phyloP scores from a whole-genome alignment of 2,888 invertebrate genomes.

The Hirtodrosophila confusa region DNA sequence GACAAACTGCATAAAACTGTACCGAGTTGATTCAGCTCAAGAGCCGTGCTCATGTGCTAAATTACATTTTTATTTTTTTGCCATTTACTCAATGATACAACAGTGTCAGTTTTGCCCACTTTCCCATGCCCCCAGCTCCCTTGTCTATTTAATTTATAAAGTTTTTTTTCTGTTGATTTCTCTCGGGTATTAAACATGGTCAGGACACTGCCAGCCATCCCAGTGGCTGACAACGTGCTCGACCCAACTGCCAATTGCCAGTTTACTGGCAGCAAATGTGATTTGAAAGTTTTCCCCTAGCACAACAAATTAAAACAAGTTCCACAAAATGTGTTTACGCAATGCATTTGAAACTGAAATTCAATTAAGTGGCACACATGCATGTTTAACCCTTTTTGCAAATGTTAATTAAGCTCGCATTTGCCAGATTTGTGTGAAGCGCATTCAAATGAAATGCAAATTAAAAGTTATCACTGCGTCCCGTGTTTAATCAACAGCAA shows the following conservation, averaged over 20 bases:
- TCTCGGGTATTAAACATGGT: conserved; percentile 47
- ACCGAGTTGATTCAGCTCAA: conserved; percentile 4
- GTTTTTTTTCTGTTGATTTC: conserved; percentile 65
- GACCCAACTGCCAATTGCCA: conserved; percentile 28
- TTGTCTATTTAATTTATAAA: conserved; percentile 65
- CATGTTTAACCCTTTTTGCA: conserved; percentile 28
- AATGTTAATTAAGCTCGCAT: conserved; percentile 59
- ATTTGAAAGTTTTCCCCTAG: conserved; percentile 63
- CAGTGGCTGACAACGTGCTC: conserved; percentile 18
- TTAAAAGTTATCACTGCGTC: conserved; percentile 58
- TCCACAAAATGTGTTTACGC: conserved; percentile 57
- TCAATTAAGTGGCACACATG: conserved; percentile 62
- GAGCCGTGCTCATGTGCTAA: conserved; percentile 57
- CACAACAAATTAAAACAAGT: conserved; percentile 63
- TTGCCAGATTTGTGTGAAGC: conserved; percentile 37
- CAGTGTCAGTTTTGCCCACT: conserved; percentile 4
- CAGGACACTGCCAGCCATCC: not conserved
- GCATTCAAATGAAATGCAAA: conserved; percentile 42
- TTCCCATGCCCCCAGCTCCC: conserved; percentile 2
- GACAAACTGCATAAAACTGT: conserved; percentile 36
- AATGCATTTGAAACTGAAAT: conserved; percentile 64
- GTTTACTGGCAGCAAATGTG: conserved; percentile 50
- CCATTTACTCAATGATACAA: conserved; percentile 46
- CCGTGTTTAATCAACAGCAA: conserved; percentile 29
- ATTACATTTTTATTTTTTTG: conserved; percentile 31